Percentiles rank a stretch among this genome's conserved stretches.
Conservation (phyloP, 2,797 vertebrate genomes). For the Eleutherodactylus coqui region DNA sequence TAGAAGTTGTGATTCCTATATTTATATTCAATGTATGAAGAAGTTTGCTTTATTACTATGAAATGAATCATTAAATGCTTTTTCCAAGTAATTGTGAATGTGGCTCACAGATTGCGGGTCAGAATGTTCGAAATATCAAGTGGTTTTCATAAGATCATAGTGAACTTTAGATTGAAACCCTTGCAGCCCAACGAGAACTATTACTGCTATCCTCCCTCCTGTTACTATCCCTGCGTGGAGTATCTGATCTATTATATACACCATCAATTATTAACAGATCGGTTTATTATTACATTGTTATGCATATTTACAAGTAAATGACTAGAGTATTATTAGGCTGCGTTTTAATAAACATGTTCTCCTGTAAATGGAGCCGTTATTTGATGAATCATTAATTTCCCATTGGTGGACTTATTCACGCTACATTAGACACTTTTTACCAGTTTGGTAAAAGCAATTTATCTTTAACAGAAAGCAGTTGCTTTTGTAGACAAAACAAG, state of each 20-base stretch:
- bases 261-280: not conserved
- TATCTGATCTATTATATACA: not conserved
- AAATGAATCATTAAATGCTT: not conserved
- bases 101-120: not conserved
- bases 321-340: not conserved
- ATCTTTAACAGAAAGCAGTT: slow-evolving; percentile 23
- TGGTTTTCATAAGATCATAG: not conserved
- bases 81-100: not conserved
- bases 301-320: not conserved
- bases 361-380: not conserved
- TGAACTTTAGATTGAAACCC: not conserved
- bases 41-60: not conserved
- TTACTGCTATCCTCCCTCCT: not conserved
- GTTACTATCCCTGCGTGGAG: not conserved
- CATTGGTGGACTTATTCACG: not conserved
- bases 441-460: slow-evolving; percentile 21
- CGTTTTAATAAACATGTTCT: not conserved
- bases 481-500: not conserved
- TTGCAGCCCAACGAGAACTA: not conserved
- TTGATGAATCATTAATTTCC: not conserved
- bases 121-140: not conserved
- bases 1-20: not conserved
- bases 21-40: not conserved
- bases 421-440: slow-evolving; percentile 13
- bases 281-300: not conserved